Percentiles rank a stretch among this genome's conserved stretches.
Evolutionary conservation across 1,140 invertebrate genomes (phyloP).

Genomic region (Tetragonula clypearis): DNA sequence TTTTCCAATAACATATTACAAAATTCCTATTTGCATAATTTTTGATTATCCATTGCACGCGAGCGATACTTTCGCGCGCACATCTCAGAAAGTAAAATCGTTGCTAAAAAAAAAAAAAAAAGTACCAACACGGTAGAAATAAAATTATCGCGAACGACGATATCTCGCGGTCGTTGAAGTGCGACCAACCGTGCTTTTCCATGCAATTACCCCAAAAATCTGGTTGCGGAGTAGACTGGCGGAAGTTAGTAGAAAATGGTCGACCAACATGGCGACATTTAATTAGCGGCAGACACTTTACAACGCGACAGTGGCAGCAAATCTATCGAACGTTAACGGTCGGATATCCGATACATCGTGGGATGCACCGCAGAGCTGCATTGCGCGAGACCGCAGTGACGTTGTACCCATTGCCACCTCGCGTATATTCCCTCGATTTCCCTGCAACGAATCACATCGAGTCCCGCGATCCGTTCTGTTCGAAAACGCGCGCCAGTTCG

Average conservation of each 20-base stretch:
- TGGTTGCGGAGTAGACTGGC: not conserved
- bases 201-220: too few relatives aligned
- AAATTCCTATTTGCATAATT: too few relatives aligned
- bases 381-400: conserved; percentile 47
- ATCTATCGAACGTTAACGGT: conserved; percentile 64
- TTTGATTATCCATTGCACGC: too few relatives aligned
- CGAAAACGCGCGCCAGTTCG: not conserved
- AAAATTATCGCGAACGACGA: too few relatives aligned
- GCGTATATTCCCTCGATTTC: conserved; percentile 24
- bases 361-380: conserved; percentile 47
- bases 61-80: too few relatives aligned
- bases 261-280: conserved; percentile 51
- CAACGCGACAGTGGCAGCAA: conserved; percentile 34
- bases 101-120: too few relatives aligned
- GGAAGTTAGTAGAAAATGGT: conserved; percentile 1
- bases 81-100: too few relatives aligned
- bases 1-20: too few relatives aligned
- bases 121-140: too few relatives aligned
- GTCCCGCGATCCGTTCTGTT: conserved; percentile 33
- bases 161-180: too few relatives aligned
- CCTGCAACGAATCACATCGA: not conserved
- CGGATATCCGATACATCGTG: conserved; percentile 60
- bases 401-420: conserved; percentile 32
- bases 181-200: too few relatives aligned
- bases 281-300: conserved; percentile 59